Conservation (phyloP, 2,888 invertebrate genomes). For the Arenicola marina region DNA sequence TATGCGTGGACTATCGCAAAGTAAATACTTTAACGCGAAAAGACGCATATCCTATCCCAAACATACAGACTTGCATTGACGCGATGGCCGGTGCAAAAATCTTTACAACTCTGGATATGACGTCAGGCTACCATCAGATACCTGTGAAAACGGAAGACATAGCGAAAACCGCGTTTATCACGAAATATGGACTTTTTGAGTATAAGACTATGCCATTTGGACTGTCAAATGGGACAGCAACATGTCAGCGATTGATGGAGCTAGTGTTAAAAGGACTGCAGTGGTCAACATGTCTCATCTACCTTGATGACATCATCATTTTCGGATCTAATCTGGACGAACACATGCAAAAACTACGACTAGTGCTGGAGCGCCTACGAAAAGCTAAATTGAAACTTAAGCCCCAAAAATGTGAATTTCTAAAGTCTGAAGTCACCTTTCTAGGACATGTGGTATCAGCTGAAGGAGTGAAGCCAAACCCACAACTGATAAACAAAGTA, state of each 20-base stretch:
- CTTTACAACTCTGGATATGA: conserved; percentile 3
- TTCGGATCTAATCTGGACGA: conserved; percentile 11
- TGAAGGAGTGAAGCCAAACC: background rate
- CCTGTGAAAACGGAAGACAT: background rate
- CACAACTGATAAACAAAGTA: background rate
- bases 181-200: background rate
- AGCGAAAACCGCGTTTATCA: background rate
- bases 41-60: background rate
- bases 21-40: background rate
- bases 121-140: background rate
- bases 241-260: conserved; percentile 4
- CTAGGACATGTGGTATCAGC: conserved; percentile 13
- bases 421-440: conserved; percentile 20
- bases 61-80: background rate
- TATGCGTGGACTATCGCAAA: background rate
- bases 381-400: conserved; percentile 5
- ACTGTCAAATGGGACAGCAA: conserved; percentile 5
- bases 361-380: conserved; percentile 27
- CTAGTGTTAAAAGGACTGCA: conserved; percentile 4
- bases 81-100: background rate
- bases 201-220: conserved; percentile 6
- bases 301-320: conserved; percentile 13
- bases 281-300: background rate
- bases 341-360: conserved; percentile 22
- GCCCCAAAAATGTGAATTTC: conserved; percentile 27